phyloP scores from a whole-genome alignment of 2,888 invertebrate genomes.

The Hirtodrosophila cameraria region DNA sequence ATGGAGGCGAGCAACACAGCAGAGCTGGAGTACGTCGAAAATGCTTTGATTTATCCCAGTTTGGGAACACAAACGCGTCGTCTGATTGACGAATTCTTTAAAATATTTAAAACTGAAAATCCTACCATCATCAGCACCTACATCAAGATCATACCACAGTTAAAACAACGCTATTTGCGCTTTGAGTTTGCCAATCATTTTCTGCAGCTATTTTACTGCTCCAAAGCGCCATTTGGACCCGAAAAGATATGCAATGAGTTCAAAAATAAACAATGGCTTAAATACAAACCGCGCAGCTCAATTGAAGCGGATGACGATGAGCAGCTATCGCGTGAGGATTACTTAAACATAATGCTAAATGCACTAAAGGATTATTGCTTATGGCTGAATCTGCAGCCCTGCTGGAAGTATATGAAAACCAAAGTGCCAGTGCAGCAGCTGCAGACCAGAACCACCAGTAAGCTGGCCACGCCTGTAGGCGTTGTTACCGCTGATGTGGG shows the following conservation, averaged over 20 bases:
- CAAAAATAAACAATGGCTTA: conserved; percentile 74
- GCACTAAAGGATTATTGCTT: conserved; percentile 77
- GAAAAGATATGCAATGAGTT: conserved; percentile 78
- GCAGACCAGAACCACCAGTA: conserved; percentile 54
- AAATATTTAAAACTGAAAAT: conserved; percentile 72
- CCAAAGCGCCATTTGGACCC: conserved; percentile 64
- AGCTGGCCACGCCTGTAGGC: conserved; percentile 51
- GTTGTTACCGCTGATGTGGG: conserved; percentile 54
- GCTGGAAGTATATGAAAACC: conserved; percentile 64
- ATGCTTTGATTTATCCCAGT: conserved; percentile 74
- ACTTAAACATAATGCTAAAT: conserved; percentile 72
- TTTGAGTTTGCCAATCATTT: conserved; percentile 80
- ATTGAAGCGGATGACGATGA: conserved; percentile 43
- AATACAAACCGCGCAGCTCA: conserved; percentile 63
- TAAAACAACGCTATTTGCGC: conserved; percentile 78
- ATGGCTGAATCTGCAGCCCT: conserved; percentile 68
- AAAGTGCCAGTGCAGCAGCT: conserved; percentile 46
- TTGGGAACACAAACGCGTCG: conserved; percentile 69
- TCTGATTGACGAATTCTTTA: conserved; percentile 76
- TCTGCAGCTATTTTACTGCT: conserved; percentile 72
- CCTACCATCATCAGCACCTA: conserved; percentile 66
- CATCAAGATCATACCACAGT: conserved; percentile 65
- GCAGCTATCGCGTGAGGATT: conserved; percentile 74
- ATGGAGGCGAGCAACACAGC: conserved; percentile 80
- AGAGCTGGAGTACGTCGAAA: conserved; percentile 70